A percentile compares a stretch with the other conserved stretches of the same genome.
phyloP scores from a whole-genome alignment of 2,113 vertebrate genomes.

The Tiliqua scincoides region DNA sequence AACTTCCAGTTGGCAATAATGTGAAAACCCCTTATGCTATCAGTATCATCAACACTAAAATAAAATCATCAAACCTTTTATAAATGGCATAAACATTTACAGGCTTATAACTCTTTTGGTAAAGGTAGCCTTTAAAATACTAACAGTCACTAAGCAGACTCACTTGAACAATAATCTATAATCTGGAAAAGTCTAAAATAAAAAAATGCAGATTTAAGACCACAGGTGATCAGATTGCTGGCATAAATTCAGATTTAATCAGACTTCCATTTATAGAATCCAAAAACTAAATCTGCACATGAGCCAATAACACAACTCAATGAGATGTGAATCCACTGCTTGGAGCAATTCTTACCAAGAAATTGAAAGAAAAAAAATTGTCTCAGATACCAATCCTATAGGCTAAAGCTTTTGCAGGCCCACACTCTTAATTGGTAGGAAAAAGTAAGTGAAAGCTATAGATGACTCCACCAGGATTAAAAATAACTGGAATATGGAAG shows the following conservation, averaged over 20 bases:
- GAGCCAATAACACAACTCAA: not conserved
- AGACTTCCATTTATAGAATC: not conserved
- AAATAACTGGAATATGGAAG: not conserved
- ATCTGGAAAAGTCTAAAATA: not conserved
- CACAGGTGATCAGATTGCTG: not conserved
- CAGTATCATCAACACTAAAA: accelerated
- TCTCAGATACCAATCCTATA: not conserved
- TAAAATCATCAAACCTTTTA: not conserved
- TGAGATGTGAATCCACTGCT: not conserved
- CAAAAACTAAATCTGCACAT: not conserved
- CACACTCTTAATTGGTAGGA: not conserved
- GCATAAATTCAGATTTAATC: not conserved
- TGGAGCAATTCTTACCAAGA: not conserved
- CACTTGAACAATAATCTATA: not conserved
- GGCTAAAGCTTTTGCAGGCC: not conserved
- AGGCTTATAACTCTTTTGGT: conserved; percentile 38
- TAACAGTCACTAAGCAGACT: conserved; percentile 46
- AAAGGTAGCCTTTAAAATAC: conserved; percentile 49
- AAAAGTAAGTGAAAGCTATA: not conserved
- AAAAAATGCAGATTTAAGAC: not conserved
- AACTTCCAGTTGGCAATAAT: not conserved
- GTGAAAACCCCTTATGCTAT: not conserved
- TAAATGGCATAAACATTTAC: conserved; percentile 61
- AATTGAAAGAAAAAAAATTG: not conserved
- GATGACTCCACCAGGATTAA: not conserved